phyloP scores from a whole-genome alignment of 2,797 vertebrate genomes.

The Oceanodroma leucorhoa region DNA sequence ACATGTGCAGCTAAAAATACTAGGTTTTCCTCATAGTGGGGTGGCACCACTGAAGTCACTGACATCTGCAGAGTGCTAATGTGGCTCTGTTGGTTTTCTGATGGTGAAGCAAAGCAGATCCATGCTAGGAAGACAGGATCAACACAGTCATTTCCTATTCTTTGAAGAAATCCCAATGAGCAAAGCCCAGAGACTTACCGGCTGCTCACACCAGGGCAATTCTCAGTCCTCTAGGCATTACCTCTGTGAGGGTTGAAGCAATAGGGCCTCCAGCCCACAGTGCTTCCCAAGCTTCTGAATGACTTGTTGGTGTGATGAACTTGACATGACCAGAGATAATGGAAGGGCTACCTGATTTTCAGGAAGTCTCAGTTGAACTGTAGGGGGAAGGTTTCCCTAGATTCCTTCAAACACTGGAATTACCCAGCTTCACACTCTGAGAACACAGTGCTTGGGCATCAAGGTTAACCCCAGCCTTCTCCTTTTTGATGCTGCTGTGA shows the following conservation, averaged over 20 bases:
- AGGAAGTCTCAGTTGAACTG: neutral
- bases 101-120: neutral
- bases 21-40: neutral
- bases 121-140: neutral
- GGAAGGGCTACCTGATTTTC: neutral
- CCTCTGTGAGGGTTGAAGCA: neutral
- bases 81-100: neutral
- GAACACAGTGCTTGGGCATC: neutral
- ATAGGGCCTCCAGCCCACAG: neutral
- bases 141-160: neutral
- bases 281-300: neutral
- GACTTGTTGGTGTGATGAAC: neutral
- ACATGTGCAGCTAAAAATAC: neutral
- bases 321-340: neutral
- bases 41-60: neutral
- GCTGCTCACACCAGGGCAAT: neutral
- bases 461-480: neutral
- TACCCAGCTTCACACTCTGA: neutral
- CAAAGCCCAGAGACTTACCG: neutral
- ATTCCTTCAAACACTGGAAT: neutral
- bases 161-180: neutral
- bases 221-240: neutral
- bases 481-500: neutral
- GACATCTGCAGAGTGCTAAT: neutral
- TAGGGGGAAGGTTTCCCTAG: neutral